Percentiles rank a stretch among this genome's conserved stretches.
These are phyloP conservation scores for Bostrychus sinensis DNA, from an alignment of 2,113 vertebrate genomes.

Conservation along the genomic window DNA sequence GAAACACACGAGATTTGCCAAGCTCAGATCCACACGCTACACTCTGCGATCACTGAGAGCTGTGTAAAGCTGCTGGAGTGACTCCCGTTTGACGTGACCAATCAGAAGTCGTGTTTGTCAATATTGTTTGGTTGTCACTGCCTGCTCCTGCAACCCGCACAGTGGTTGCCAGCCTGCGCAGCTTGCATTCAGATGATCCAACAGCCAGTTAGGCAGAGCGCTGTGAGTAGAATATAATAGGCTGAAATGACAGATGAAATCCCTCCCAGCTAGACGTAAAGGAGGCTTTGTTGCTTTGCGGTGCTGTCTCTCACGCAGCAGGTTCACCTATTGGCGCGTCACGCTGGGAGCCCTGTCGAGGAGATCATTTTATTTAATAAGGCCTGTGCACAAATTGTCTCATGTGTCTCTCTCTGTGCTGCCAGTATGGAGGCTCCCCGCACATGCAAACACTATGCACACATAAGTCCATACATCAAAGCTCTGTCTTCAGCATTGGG, in stretches of 20 bases:
- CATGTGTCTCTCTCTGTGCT: neutral
- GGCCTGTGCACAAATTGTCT: slow-evolving; percentile 19
- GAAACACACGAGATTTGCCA: slow-evolving; percentile 34
- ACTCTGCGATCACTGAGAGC: slow-evolving; percentile 5
- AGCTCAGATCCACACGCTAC: slow-evolving; percentile 19
- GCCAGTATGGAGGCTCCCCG: neutral
- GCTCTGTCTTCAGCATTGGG: slow-evolving; percentile 7
- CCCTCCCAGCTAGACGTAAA: slow-evolving; percentile 39
- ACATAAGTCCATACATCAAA: slow-evolving; percentile 15
- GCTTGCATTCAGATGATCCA: slow-evolving; percentile 50
- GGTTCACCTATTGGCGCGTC: slow-evolving; percentile 11
- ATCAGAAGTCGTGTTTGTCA: slow-evolving; percentile 51
- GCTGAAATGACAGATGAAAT: slow-evolving; percentile 49
- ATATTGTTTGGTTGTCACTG: slow-evolving; percentile 38
- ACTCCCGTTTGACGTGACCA: slow-evolving; percentile 28
- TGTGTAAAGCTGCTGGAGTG: slow-evolving; percentile 10
- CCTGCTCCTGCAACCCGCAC: slow-evolving; percentile 9
- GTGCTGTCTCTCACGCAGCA: slow-evolving; percentile 5
- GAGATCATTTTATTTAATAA: slow-evolving; percentile 40
- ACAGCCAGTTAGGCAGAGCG: slow-evolving; percentile 39
- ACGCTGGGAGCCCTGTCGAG: slow-evolving; percentile 18
- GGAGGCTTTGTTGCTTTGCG: slow-evolving; percentile 30
- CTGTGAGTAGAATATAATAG: slow-evolving; percentile 53
- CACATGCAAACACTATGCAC: neutral
- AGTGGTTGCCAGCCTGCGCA: slow-evolving; percentile 28